Evolutionary conservation across 2,888 invertebrate species (phyloP), one percentile per base, ranked within the genome.

Genomic region (Epinotia ramella): DNA sequence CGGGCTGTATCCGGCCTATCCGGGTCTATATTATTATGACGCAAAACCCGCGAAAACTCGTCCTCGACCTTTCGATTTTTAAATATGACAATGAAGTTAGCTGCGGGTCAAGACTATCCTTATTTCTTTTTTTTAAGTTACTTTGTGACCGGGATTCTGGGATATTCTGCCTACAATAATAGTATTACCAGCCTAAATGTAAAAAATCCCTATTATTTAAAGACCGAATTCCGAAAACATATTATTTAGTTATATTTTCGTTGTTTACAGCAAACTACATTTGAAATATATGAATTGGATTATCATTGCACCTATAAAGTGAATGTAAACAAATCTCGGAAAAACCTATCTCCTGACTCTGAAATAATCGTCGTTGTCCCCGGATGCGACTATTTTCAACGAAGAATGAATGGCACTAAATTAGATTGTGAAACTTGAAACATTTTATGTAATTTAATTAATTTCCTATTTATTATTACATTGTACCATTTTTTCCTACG

Each of bases 271-370:
- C 89, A 90, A 82, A 89, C 93, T 1, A 88, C 91, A 40, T 95
- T 95, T 79, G 95, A 96, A 81, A 88, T 96, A 46, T 95, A 95
- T 81, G 95, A 95, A 81, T 84, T 96, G 70, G 93, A 95, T 73
- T 96, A 95, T 82, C 90, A 93, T 76, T 96, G 95, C 88, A 93
- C 91, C 79, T 96, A 96, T 82, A 87, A 89, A 80, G 94, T 96
- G 9, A 94, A 93, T 78, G 94, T 96, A 0, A 94, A 94, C 80
- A 93, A 82, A 70, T 84, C 89, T n/a, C 81, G 85, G 73, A 90
- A 88, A 80, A 77, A 86, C 0, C 89, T 88, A 82, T 78, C 78
- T 18, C 85, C 89, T 16, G 95, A 95, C 79, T 94, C 95, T 1
- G 94, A 94, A 78, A 84, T 95, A 28, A 87, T 88, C 40, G 91